Evolutionary conservation across 1,140 invertebrate genomes (phyloP).

Genomic region (Battus philenor): DNA sequence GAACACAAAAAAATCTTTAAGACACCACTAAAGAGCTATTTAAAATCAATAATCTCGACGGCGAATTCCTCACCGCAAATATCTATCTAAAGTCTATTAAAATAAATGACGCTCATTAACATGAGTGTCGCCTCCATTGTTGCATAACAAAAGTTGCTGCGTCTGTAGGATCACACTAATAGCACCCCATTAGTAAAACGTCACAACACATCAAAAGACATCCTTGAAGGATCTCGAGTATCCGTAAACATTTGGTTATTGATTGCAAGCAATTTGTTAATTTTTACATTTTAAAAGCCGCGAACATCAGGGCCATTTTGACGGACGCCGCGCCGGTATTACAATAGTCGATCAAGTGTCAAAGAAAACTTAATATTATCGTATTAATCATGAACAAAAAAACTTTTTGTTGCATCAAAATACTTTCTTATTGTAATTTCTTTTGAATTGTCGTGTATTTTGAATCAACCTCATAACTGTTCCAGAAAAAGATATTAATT

Average conservation of each 20-base stretch:
- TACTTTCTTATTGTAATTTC: conserved; percentile 12
- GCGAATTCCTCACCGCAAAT: conserved; percentile 54
- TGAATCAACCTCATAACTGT: no score
- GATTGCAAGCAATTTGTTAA: conserved; percentile 66
- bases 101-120: conserved; percentile 72
- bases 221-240: conserved; percentile 34
- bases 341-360: conserved; percentile 41
- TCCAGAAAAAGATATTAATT: no score
- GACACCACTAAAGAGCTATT: conserved; percentile 20
- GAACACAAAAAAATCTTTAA: no score
- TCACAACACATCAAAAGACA: conserved; percentile 72
- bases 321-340: conserved; percentile 40
- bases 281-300: conserved; percentile 48
- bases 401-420: background rate
- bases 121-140: conserved; percentile 54
- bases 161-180: conserved; percentile 53
- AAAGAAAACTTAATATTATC: conserved; percentile 42
- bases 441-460: conserved; percentile 12
- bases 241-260: conserved; percentile 52
- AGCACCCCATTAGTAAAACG: conserved; percentile 70
- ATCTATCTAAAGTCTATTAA: conserved; percentile 65
- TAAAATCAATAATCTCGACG: conserved; percentile 46
- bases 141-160: conserved; percentile 42
- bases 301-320: conserved; percentile 43
- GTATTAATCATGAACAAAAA: conserved; percentile 5